These are phyloP conservation scores for Chydorus sphaericus DNA, from an alignment of 2,888 invertebrate species.

Conservation along the genomic window DNA sequence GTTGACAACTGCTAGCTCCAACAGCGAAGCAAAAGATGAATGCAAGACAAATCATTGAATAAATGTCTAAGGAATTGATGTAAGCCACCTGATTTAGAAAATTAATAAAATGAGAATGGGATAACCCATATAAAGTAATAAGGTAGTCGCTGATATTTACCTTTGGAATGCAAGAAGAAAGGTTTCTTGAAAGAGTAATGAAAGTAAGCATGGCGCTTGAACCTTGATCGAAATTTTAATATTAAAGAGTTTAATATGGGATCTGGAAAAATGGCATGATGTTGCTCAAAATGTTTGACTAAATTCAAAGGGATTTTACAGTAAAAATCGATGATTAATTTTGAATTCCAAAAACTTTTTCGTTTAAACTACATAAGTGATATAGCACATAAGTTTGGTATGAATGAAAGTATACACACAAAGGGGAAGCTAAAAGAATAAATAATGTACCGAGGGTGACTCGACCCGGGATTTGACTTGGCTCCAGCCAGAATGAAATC, in stretches of 20 bases:
- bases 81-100: no score
- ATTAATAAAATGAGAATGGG: no score
- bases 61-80: slow-evolving; percentile 77
- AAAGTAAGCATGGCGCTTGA: slow-evolving; percentile 76
- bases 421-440: no score
- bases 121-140: no score
- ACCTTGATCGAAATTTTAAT: no score
- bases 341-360: no score
- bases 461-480: slow-evolving; percentile 68
- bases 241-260: no score
- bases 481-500: slow-evolving; percentile 80
- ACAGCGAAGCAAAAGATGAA: slow-evolving; percentile 72
- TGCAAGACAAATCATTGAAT: slow-evolving; percentile 71
- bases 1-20: slow-evolving; percentile 79
- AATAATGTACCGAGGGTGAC: slow-evolving; percentile 25
- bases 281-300: not conserved
- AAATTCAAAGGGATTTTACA: not conserved
- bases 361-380: no score
- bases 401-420: not conserved
- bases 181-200: slow-evolving; percentile 69
- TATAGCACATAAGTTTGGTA: not conserved
- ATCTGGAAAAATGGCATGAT: not conserved
- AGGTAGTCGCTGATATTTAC: no score
- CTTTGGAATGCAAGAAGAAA: slow-evolving; percentile 70
- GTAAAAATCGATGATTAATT: not conserved